Conservation (phyloP, 2,113 vertebrate species). For the Oncorhynchus nerka region DNA sequence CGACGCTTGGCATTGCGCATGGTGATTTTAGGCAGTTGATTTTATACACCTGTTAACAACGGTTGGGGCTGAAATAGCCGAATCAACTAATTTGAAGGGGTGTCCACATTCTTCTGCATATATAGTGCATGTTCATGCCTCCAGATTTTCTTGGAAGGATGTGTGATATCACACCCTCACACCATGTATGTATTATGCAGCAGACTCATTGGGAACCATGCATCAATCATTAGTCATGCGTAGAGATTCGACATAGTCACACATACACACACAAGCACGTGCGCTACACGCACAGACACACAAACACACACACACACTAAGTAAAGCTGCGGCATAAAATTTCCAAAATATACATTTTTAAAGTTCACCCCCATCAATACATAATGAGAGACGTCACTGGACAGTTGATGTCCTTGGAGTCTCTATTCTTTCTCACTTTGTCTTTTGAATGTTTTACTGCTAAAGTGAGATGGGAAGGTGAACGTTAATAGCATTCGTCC, state of each 20-base stretch:
- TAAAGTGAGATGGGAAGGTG: background rate
- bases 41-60: no score
- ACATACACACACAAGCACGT: background rate
- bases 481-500: constrained; percentile 12
- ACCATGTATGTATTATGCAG: background rate
- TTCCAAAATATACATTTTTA: constrained; percentile 1
- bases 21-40: no score
- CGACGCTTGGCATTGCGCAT: no score
- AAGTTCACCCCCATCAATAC: constrained; percentile 14
- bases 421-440: background rate
- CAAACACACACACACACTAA: background rate
- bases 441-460: constrained; percentile 13
- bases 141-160: constrained; percentile 8
- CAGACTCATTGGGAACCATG: background rate
- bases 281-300: background rate
- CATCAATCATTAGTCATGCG: background rate
- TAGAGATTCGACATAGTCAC: background rate
- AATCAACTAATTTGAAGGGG: no score
- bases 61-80: no score
- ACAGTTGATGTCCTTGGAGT: background rate
- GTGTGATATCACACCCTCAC: background rate
- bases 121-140: constrained; percentile 11
- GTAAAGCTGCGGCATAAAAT: constrained; percentile 6
- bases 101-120: no score
- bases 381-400: background rate